Evolutionary conservation across 2,888 invertebrate genomes (phyloP).

Genomic region (Ommatoiulus sabulosus): DNA sequence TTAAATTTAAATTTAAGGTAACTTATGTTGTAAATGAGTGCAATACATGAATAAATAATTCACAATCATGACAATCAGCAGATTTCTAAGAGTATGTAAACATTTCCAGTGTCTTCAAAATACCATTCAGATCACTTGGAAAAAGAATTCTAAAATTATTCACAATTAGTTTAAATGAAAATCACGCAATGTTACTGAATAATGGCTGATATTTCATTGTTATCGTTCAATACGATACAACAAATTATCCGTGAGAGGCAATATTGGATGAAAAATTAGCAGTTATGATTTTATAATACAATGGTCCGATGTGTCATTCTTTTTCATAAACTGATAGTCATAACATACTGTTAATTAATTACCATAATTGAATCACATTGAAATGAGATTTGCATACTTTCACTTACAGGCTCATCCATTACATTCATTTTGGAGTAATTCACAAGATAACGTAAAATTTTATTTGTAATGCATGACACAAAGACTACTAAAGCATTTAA

Average conservation of each 20-base stretch:
- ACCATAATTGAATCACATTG: too few relatives aligned
- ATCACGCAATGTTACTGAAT: not conserved
- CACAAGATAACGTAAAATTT: too few relatives aligned
- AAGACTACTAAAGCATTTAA: too few relatives aligned
- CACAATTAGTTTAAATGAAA: not conserved
- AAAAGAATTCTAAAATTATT: not conserved
- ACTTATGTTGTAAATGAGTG: not conserved
- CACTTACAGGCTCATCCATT: too few relatives aligned
- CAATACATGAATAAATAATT: constrained; percentile 23
- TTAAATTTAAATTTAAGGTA: constrained; percentile 22
- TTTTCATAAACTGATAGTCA: not conserved
- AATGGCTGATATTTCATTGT: not conserved
- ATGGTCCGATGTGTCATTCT: not conserved
- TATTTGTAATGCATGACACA: not conserved
- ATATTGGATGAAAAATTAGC: not conserved
- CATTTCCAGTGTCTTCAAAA: not conserved
- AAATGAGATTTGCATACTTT: too few relatives aligned
- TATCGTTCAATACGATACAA: not conserved
- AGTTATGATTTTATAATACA: not conserved
- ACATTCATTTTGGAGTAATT: too few relatives aligned
- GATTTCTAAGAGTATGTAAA: not conserved
- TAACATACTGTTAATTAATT: too few relatives aligned
- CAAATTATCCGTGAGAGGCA: not conserved
- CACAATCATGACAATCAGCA: constrained; percentile 37
- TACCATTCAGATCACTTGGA: not conserved